Percentiles rank a stretch among this genome's conserved stretches.
Conservation (phyloP, 1,140 invertebrate genomes). For the Pseudomyrmex pallidus region DNA sequence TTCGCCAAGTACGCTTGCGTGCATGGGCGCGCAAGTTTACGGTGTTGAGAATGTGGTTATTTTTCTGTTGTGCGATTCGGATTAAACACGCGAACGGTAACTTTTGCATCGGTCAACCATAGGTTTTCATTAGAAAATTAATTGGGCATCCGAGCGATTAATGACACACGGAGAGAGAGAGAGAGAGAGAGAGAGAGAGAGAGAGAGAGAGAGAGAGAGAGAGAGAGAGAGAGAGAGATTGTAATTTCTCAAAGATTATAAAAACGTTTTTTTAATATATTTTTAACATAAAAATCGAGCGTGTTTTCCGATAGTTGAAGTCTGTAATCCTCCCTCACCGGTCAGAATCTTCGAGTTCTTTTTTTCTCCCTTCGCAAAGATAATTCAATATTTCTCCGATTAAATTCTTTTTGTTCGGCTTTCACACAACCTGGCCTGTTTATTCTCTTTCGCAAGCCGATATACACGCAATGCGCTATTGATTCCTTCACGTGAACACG, state of each 20-base stretch:
- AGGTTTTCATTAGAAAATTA: not conserved
- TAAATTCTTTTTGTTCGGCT: not conserved
- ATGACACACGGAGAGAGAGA: too few relatives aligned
- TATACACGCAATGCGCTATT: constrained; percentile 21
- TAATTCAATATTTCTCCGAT: not conserved
- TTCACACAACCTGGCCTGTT: not conserved
- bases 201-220: too few relatives aligned
- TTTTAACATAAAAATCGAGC: too few relatives aligned
- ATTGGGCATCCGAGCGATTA: too few relatives aligned
- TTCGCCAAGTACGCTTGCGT: constrained; percentile 1
- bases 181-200: too few relatives aligned
- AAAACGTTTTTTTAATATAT: too few relatives aligned
- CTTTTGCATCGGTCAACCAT: not conserved
- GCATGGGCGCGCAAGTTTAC: not conserved
- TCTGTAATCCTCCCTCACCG: too few relatives aligned
- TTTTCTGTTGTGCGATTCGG: not conserved
- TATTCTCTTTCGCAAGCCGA: not conserved
- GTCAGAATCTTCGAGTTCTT: not conserved
- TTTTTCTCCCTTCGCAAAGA: not conserved
- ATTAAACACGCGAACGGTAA: constrained; percentile 14
- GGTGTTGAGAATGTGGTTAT: constrained; percentile 18
- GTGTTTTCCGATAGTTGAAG: too few relatives aligned
- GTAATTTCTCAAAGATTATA: too few relatives aligned
- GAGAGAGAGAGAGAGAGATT: too few relatives aligned
- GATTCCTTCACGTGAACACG: constrained; percentile 3